These are phyloP conservation scores for Drosophila ezoana DNA, from an alignment of 2,888 invertebrate species.

Conservation along the genomic window DNA sequence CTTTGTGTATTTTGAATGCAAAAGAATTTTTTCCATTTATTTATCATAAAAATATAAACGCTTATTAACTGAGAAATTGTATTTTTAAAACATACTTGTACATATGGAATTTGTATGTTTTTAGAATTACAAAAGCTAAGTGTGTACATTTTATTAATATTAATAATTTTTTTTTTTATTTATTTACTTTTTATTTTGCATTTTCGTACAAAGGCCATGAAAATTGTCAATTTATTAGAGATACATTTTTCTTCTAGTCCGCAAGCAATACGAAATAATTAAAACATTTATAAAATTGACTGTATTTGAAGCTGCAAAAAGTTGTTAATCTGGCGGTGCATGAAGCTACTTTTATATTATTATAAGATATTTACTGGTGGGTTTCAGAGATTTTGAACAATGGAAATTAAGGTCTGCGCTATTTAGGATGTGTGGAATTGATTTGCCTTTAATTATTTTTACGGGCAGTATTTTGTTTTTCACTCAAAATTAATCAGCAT, in stretches of 20 bases:
- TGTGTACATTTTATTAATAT: conserved; percentile 41
- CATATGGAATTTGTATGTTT: conserved; percentile 41
- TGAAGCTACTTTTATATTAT: conserved; percentile 20
- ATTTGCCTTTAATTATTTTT: conserved; percentile 13
- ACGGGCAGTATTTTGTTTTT: conserved; percentile 48
- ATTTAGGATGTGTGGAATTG: conserved; percentile 6
- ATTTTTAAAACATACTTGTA: conserved; percentile 29
- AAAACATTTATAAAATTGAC: conserved; percentile 28
- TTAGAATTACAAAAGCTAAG: conserved; percentile 63
- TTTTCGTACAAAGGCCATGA: conserved; percentile 63
- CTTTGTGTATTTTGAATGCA: conserved; percentile 46
- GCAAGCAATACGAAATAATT: conserved; percentile 35
- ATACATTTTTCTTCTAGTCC: conserved; percentile 37
- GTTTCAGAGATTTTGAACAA: conserved; percentile 41
- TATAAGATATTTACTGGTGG: conserved; percentile 61
- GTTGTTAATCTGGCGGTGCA: conserved; percentile 4
- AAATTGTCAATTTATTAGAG: conserved; percentile 31
- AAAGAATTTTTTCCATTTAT: conserved; percentile 68
- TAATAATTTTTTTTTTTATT: conserved; percentile 15
- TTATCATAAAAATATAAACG: conserved; percentile 74
- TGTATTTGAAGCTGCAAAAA: conserved; percentile 12
- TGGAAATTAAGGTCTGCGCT: conserved; percentile 15
- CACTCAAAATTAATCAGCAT: conserved; percentile 8
- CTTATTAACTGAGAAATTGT: conserved; percentile 43
- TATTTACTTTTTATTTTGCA: conserved; percentile 6